Evolutionary conservation across 2,888 invertebrate species (phyloP).

Genomic region (Cordylochernes scorpioides): DNA sequence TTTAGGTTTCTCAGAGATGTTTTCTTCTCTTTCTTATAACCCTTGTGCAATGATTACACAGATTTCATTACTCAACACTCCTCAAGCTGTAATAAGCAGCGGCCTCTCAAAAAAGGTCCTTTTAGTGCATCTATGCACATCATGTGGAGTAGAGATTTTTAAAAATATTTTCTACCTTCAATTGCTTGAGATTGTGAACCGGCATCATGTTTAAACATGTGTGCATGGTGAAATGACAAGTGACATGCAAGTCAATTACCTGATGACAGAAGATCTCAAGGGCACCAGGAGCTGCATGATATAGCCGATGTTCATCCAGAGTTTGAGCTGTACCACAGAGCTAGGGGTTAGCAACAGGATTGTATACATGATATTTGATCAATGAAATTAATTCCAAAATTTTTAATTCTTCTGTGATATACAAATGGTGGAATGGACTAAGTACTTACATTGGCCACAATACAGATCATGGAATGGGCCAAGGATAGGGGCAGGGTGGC

Average conservation of each 20-base stretch:
- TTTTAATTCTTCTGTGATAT: background rate
- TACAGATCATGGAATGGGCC: constrained; percentile 70
- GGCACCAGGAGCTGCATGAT: constrained; percentile 67
- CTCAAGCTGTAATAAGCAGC: too few species aligned
- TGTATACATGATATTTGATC: background rate
- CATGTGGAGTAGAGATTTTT: too few species aligned
- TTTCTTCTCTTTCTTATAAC: too few species aligned
- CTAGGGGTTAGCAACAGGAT: constrained; percentile 1
- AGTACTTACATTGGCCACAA: constrained; percentile 44
- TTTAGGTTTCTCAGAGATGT: too few species aligned
- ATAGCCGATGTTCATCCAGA: constrained; percentile 74
- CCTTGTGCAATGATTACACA: too few species aligned
- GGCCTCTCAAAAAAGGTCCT: too few species aligned
- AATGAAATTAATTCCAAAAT: background rate
- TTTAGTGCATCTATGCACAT: too few species aligned
- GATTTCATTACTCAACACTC: too few species aligned
- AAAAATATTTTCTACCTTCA: too few species aligned
- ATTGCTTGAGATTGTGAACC: too few species aligned
- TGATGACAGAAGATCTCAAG: constrained; percentile 50
- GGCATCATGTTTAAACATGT: too few species aligned
- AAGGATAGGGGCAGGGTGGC: constrained; percentile 51
- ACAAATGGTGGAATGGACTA: background rate
- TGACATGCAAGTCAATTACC: constrained; percentile 13
- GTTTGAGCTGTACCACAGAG: constrained; percentile 32
- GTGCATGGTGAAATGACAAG: background rate